Percentiles rank a stretch among this genome's conserved stretches.
phyloP scores from a whole-genome alignment of 2,888 invertebrate species.

The Epistrophe grossulariae region DNA sequence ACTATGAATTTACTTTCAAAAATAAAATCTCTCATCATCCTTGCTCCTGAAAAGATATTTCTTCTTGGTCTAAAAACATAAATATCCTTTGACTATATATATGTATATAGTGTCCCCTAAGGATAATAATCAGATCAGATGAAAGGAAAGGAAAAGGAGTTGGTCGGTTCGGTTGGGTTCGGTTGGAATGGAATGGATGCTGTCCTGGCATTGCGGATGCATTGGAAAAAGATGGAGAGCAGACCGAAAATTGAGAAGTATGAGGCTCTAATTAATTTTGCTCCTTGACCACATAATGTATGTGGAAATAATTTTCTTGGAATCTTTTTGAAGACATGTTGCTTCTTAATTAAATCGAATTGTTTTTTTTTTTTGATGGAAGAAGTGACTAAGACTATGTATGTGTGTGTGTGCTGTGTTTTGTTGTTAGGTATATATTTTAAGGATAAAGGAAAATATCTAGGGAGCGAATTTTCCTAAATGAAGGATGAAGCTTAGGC shows the following conservation, averaged over 20 bases:
- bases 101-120: neutral
- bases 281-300: slow-evolving; percentile 73
- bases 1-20: slow-evolving; percentile 15
- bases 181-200: neutral
- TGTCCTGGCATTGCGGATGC: neutral
- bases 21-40: slow-evolving; percentile 21
- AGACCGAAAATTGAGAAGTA: neutral
- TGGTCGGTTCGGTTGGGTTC: neutral
- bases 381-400: neutral
- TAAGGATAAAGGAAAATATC: slow-evolving; percentile 1
- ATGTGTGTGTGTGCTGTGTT: neutral
- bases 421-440: slow-evolving; percentile 1
- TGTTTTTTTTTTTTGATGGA: slow-evolving; percentile 1
- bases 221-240: neutral
- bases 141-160: neutral
- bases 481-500: neutral
- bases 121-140: slow-evolving; percentile 1
- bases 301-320: slow-evolving; percentile 71
- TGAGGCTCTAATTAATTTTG: slow-evolving; percentile 70
- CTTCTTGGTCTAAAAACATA: slow-evolving; percentile 27
- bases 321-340: slow-evolving; percentile 73
- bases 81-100: slow-evolving; percentile 36
- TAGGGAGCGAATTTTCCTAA: neutral
- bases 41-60: neutral
- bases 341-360: slow-evolving; percentile 75